Percentiles rank a stretch among this genome's conserved stretches.
These are phyloP conservation scores for Frieseomelitta varia DNA, from an alignment of 1,140 invertebrate genomes.

Conservation along the genomic window DNA sequence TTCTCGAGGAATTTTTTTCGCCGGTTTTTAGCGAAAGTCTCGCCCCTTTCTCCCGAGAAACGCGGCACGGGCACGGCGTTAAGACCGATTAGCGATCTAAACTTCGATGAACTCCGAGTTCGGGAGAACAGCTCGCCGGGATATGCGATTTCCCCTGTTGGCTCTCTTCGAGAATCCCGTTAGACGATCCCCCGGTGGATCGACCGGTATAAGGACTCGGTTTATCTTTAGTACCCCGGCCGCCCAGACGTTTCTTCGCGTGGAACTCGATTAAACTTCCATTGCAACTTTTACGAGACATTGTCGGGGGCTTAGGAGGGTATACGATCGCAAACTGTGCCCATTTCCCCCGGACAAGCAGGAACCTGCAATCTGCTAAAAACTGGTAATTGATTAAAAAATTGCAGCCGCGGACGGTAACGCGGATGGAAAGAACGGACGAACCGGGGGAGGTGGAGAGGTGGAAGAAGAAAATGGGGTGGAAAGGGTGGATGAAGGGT, in stretches of 20 bases:
- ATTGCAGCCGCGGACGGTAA: background rate
- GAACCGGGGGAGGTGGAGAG: too few relatives aligned
- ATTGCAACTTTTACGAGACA: constrained; percentile 75
- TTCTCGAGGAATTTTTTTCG: background rate
- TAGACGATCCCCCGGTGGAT: constrained; percentile 60
- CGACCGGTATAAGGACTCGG: constrained; percentile 65
- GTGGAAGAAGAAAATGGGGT: too few relatives aligned
- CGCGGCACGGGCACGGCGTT: constrained; percentile 35
- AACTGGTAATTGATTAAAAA: constrained; percentile 59
- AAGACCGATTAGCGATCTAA: constrained; percentile 70
- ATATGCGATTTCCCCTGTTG: constrained; percentile 49
- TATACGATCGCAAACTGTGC: constrained; percentile 55
- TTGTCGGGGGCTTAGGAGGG: constrained; percentile 62
- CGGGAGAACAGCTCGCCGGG: constrained; percentile 44
- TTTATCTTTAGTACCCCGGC: constrained; percentile 74
- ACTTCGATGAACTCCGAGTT: constrained; percentile 67
- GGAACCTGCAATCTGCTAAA: background rate
- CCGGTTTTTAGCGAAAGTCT: background rate
- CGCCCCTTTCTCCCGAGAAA: background rate
- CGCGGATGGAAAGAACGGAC: background rate
- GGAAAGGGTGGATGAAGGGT: background rate
- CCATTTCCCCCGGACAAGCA: background rate
- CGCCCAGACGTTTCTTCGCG: constrained; percentile 67
- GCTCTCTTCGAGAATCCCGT: constrained; percentile 52
- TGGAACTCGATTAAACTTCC: constrained; percentile 77